Base-by-base conservation (phyloP, 1,140 invertebrate species). In the Littorina saxatilis region DNA sequence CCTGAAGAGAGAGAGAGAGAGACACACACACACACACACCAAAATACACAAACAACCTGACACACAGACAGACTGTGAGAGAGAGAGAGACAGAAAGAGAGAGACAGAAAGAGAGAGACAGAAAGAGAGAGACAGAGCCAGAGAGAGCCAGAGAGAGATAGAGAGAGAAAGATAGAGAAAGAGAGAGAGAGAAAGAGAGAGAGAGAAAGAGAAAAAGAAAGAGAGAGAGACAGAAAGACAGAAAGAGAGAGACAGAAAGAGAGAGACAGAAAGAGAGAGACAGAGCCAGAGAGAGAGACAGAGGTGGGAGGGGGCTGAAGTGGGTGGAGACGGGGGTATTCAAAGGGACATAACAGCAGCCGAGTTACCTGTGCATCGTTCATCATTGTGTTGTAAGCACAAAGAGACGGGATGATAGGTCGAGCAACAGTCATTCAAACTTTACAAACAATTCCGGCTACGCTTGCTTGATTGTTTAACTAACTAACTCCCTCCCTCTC, bases 231-330 rank as follows among this genome's bases (percentile, higher is more conserved):
- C 11, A 63, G 58, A 63, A n/a, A 63, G 58, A 63, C 11, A 63
- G 58, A 63, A n/a, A 63, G 58, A 63, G 58, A 63, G 58, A 63
- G 58, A 63, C 11, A 63, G 58, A 63, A n/a, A 63, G 58, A 63
- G 58, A 63, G 58, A 63, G 58, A 63, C 11, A 63, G 58, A 63
- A n/a, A 63, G 58, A 63, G 58, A 63, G 58, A 63, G 58, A 63
- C 5, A 15, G 58, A 63, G 13, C 58, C 72, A 37, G 20, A 50
- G 9, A 50, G 20, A 9, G 9, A 50, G 47, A 11, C 47, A 50
- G 47, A 11, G 47, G n/a, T n/a, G 47, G 20, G 47, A 9, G 47
- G 47, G 47, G 47, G 9, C 20, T 50, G 9, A 9, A 11, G 47
- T 50, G 9, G 47, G 9, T 20, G 47, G 20, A 11, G 47, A 50